phyloP scores from a whole-genome alignment of 2,113 vertebrate species.

The Talpa occidentalis region DNA sequence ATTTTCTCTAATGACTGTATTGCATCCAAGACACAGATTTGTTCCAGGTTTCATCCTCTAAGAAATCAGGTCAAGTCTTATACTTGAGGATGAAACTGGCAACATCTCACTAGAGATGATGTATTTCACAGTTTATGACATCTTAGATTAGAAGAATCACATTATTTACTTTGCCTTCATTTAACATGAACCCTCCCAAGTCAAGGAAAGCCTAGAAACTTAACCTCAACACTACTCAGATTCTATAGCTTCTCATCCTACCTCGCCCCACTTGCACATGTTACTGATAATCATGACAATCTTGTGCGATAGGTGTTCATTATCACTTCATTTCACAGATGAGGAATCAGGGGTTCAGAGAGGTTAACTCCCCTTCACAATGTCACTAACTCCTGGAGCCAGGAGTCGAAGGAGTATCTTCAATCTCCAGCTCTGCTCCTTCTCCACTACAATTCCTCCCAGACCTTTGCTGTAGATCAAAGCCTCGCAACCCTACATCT shows the following conservation, averaged over 20 bases:
- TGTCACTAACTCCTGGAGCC: not conserved
- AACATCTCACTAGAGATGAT: not conserved
- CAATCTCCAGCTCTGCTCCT: not conserved
- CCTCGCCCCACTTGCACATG: not conserved
- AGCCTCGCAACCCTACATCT: not conserved
- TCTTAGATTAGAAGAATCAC: not conserved
- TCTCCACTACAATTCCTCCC: no score
- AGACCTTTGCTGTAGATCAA: not conserved
- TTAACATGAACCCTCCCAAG: conserved; percentile 11
- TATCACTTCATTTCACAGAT: not conserved
- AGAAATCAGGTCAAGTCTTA: conserved; percentile 34
- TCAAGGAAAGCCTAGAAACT: not conserved
- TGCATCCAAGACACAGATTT: conserved; percentile 10
- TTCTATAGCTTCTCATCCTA: not conserved
- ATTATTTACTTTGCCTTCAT: conserved; percentile 34
- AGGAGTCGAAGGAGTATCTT: not conserved
- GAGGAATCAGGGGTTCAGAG: not conserved
- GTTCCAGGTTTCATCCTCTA: conserved; percentile 31
- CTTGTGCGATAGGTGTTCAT: not conserved
- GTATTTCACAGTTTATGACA: not conserved
- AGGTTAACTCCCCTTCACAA: not conserved
- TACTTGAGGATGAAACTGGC: not conserved
- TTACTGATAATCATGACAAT: not conserved
- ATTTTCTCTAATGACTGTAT: not conserved
- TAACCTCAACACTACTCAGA: not conserved